Base-by-base conservation (phyloP, 2,797 vertebrate species). In the Austrolebias charrua region DNA sequence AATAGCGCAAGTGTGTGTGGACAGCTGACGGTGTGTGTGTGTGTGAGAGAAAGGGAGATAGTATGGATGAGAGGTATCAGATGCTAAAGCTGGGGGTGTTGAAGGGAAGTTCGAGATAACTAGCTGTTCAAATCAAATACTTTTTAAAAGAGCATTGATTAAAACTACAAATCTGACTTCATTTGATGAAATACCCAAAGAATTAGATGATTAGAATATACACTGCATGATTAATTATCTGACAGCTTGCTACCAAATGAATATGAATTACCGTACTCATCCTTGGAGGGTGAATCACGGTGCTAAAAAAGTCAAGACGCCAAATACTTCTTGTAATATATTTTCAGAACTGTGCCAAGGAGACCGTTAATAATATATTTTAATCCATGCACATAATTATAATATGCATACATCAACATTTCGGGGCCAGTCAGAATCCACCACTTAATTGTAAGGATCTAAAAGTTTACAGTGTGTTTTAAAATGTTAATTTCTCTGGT, bases 51-150 rank as follows among this genome's bases (percentile, higher is more conserved):
- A 9, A 35, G 33, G 10, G 33, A 9, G 10, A 35, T 2, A 8
- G 46, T 19, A 45, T 49, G 64, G 66, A 52, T 31, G 60, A 52
- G 61, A 56, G 50, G 50, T 52, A 55, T 43, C 52, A 42, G 54
- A 15, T 69, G 56, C 54, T 77, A 52, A 72, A 75, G 55, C 5
- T 48, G 15, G 24, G 40, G 60, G 54, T 56, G 54, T 53, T 50
- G 63, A 38, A 45, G 5, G 38, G 24, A 60, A 29, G 63, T 57
- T 64, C 35, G 49, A 79, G 60, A 75, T 87, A 80, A 88, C 83
- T 85, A 77, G 73, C 60, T 47, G 35, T 49, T 86, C 69, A 78
- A 81, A 83, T 84, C 69, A 71, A 75, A 78, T 77, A 72, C 66
- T 85, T 81, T 69, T 67, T 65, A 76, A 75, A 71, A 60, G 43